Percentiles rank a stretch among this genome's conserved stretches.
These are phyloP conservation scores for Perithous albicinctus DNA, from an alignment of 2,888 invertebrate genomes.

Conservation along the genomic window DNA sequence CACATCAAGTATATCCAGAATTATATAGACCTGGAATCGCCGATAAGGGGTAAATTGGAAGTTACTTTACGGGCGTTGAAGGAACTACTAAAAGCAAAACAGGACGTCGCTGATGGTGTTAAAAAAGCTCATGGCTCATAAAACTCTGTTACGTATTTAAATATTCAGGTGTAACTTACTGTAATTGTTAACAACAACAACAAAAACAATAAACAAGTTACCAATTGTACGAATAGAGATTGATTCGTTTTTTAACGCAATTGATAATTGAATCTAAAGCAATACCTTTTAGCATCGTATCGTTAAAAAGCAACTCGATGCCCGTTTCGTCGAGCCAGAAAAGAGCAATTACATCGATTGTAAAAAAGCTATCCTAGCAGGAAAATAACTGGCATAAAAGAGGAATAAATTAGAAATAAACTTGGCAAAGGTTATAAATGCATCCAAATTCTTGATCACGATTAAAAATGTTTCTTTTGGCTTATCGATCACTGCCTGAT, in stretches of 20 bases:
- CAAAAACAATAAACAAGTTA: slow-evolving; percentile 27
- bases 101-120: slow-evolving; percentile 88
- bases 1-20: slow-evolving; percentile 87
- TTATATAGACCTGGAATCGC: slow-evolving; percentile 88
- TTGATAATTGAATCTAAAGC: not conserved
- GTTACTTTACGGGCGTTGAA: slow-evolving; percentile 90
- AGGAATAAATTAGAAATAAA: no score
- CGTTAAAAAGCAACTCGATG: no score
- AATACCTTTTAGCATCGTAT: no score
- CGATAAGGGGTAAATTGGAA: slow-evolving; percentile 89
- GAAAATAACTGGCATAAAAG: no score
- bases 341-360: no score
- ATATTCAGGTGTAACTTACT: not conserved
- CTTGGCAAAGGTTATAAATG: no score
- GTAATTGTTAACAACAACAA: slow-evolving; percentile 48
- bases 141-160: slow-evolving; percentile 60
- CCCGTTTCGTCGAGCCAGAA: no score
- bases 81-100: slow-evolving; percentile 88
- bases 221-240: not conserved
- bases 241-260: not conserved
- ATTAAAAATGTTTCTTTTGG: no score
- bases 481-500: no score
- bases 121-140: slow-evolving; percentile 89
- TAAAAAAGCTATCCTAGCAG: no score
- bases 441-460: no score